Conservation (phyloP, 2,113 vertebrate species). For the Corydoras sp. region DNA sequence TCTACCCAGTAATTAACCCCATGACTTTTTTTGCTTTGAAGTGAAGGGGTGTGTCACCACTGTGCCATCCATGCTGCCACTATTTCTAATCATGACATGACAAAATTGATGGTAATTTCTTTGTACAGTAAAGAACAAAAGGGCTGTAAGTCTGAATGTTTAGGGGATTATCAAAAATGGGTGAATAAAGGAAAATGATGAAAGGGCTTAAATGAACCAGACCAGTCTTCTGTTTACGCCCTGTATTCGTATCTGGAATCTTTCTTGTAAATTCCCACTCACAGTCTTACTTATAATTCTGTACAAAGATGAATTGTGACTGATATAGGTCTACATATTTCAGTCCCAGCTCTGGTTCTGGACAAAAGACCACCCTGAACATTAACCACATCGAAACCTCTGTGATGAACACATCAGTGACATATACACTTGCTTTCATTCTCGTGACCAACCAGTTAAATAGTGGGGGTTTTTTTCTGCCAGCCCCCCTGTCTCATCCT, state of each 20-base stretch:
- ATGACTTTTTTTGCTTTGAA: too few relatives aligned
- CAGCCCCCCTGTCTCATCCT: background rate
- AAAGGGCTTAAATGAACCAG: background rate
- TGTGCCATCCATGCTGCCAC: too few relatives aligned
- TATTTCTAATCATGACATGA: too few relatives aligned
- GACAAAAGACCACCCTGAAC: constrained; percentile 29
- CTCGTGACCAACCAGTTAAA: background rate
- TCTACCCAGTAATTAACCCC: too few relatives aligned
- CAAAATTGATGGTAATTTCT: too few relatives aligned
- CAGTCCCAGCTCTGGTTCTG: background rate
- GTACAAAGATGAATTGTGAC: constrained; percentile 23
- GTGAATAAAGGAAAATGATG: background rate
- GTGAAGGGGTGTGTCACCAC: too few relatives aligned
- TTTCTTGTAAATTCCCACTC: too few relatives aligned
- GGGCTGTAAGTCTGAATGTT: too few relatives aligned
- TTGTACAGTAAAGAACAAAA: too few relatives aligned
- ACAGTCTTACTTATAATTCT: background rate
- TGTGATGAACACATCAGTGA: constrained; percentile 31
- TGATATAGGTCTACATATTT: background rate
- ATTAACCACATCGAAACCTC: background rate
- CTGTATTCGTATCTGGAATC: too few relatives aligned
- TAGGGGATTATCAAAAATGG: background rate
- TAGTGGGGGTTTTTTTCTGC: background rate
- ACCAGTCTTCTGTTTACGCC: background rate
- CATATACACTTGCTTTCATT: constrained; percentile 17